Conservation (phyloP, 2,797 vertebrate species). For the Xiphophorus birchmanni region DNA sequence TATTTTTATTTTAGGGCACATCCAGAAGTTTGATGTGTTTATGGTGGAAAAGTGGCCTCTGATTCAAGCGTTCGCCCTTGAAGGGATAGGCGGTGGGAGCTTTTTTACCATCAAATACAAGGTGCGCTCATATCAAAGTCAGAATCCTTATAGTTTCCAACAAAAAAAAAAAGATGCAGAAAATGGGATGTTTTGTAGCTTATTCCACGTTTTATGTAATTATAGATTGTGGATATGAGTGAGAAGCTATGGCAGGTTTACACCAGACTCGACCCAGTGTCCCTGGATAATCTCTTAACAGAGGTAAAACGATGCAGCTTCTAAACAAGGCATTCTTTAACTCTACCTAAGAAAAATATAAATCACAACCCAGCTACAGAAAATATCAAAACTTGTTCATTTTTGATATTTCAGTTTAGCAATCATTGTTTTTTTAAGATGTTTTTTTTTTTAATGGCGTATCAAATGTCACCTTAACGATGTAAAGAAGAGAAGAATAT, state of each 20-base stretch:
- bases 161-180: not conserved
- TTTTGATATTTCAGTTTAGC: not conserved
- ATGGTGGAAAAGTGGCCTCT: constrained; percentile 98
- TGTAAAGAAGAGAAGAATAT: not conserved
- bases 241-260: constrained; percentile 91
- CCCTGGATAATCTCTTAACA: constrained; percentile 86
- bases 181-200: not conserved
- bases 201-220: not conserved
- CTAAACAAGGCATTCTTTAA: not conserved
- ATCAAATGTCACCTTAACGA: not conserved
- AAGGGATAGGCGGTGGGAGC: constrained; percentile 94
- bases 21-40: constrained; percentile 97
- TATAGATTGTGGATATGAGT: constrained; percentile 92
- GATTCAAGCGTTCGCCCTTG: constrained; percentile 95
- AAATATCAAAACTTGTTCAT: not conserved
- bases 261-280: constrained; percentile 90
- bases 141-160: not conserved
- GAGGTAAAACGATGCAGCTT: constrained; percentile 81
- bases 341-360: not conserved
- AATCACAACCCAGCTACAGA: not conserved
- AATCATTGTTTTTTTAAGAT: not conserved
- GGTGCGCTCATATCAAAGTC: constrained; percentile 68
- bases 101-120: constrained; percentile 98
- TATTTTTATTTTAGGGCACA: constrained; percentile 80
- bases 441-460: no score